phyloP scores from a whole-genome alignment of 2,797 vertebrate species.

The Momotus momota region DNA sequence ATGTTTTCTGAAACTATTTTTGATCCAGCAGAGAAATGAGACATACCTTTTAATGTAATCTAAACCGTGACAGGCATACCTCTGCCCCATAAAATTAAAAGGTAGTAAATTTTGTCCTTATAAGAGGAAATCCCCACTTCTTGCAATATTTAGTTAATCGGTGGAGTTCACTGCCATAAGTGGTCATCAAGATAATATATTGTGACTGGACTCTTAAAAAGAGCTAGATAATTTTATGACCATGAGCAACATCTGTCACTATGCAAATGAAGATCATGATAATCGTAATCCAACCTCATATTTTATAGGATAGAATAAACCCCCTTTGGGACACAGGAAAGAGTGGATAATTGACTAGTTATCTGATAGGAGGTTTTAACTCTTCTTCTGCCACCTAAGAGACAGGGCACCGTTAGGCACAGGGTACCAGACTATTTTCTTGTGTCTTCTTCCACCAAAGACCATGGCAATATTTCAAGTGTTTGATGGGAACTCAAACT shows the following conservation, averaged over 20 bases:
- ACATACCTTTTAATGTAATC: slow-evolving; percentile 12
- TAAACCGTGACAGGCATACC: not conserved
- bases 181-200: slow-evolving; percentile 26
- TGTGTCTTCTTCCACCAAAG: not conserved
- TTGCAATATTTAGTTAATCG: slow-evolving; percentile 21
- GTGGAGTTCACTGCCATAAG: slow-evolving; percentile 4
- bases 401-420: not conserved
- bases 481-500: not conserved
- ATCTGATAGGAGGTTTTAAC: not conserved
- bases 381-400: not conserved
- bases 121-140: slow-evolving; percentile 30
- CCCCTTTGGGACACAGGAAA: not conserved
- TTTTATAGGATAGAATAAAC: slow-evolving; percentile 19
- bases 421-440: not conserved
- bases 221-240: slow-evolving; percentile 1
- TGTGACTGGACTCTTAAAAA: not conserved
- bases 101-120: slow-evolving; percentile 25
- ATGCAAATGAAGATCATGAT: not conserved
- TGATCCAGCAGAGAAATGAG: slow-evolving; percentile 3
- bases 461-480: not conserved
- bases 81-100: slow-evolving; percentile 40
- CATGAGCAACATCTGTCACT: slow-evolving; percentile 20
- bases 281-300: not conserved
- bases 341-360: not conserved
- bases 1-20: slow-evolving; percentile 42